Base-by-base conservation (phyloP, 2,797 vertebrate genomes). In the Hydrolagus colliei region DNA sequence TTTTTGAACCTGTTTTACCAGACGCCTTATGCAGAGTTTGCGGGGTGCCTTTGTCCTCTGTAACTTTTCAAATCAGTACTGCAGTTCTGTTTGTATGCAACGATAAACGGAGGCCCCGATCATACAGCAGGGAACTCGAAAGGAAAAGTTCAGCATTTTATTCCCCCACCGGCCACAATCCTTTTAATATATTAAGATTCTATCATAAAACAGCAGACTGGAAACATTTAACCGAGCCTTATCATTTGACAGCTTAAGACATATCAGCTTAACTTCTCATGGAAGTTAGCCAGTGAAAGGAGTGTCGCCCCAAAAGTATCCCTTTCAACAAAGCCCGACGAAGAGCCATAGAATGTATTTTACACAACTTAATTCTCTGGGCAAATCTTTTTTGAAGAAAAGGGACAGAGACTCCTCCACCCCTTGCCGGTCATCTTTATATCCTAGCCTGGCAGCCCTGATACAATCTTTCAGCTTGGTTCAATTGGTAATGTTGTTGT, bases 111-210 rank as follows among this genome's bases (percentile, higher is more conserved):
- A 65, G 27, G 13, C 63, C 13, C 41, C 41, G 41, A 52, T 52
- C 41, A 52, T 52, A 1, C 41, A 52, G 6, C 6, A 14, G 16
- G 78, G 63, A 32, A 35, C 68, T 82, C 27, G 68, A 80, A 82
- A 82, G 63, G 27, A 4, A 82, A 82, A 41, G 27, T 82, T 20
- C 27, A 41, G 63, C 79, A 82, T 67, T 67, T 16, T 82, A 35
- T 82, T 82, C 79, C 20, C 67, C 35, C 41, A 52, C 10, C 62
- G 32, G 35, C 62, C 18, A 52, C 18, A 76, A 20, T 52, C 74
- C 74, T 16, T 59, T 10, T 68, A 68, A 35, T 11, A 32, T 82
- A 68, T 68, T 82, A 18, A 18, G 32, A 35, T 65, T 35, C 18
- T 68, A 82, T 68, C 35, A 68, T 82, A 62, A 68, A 41, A 68